Percentiles rank a stretch among this genome's conserved stretches.
phyloP scores from a whole-genome alignment of 2,113 vertebrate species.

The Piprites chloris region DNA sequence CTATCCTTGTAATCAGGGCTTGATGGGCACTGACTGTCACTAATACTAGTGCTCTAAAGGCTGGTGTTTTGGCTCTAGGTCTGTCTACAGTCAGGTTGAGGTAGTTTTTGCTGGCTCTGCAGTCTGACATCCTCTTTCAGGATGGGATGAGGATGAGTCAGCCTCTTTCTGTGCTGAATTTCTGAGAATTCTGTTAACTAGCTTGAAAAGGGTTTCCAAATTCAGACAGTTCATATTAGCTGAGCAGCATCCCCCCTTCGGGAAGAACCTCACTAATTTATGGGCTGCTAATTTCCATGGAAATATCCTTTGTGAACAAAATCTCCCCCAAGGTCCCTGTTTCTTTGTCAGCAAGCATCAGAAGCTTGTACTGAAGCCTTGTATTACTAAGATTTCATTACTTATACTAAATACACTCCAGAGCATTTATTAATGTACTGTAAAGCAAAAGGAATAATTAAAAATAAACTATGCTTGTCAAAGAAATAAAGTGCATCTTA shows the following conservation, averaged over 20 bases:
- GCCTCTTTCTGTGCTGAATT: background rate
- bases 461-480: constrained; percentile 64
- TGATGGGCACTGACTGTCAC: background rate
- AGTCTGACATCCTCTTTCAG: background rate
- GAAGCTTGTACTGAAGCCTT: constrained; percentile 28
- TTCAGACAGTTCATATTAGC: background rate
- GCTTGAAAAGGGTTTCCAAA: background rate
- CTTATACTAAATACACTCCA: constrained; percentile 61
- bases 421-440: constrained; percentile 66
- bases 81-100: background rate
- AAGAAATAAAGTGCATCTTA: constrained; percentile 53
- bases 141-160: background rate
- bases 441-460: constrained; percentile 67
- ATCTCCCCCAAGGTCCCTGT: constrained; percentile 30
- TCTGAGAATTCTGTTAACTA: background rate
- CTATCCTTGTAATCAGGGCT: background rate
- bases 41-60: background rate
- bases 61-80: background rate
- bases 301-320: constrained; percentile 1
- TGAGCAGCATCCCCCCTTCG: background rate
- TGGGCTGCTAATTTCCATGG: constrained; percentile 24
- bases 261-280: constrained; percentile 1
- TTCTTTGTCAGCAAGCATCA: constrained; percentile 40
- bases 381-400: constrained; percentile 57
- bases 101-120: background rate